Conservation (phyloP, 2,888 invertebrate species). For the Meganola albula region DNA sequence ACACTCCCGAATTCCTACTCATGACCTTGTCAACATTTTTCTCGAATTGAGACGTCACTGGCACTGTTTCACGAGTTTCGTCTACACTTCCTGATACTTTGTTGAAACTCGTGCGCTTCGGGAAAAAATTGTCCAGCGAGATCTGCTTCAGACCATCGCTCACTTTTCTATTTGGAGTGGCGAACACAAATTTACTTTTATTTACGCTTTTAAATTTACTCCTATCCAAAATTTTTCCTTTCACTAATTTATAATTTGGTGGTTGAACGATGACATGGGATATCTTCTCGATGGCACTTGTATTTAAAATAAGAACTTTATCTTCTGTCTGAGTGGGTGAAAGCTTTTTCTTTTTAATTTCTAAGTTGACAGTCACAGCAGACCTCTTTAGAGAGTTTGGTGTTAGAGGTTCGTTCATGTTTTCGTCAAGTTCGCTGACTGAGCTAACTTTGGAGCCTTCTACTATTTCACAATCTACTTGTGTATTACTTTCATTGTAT, state of each 20-base stretch:
- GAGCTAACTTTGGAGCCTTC: conserved; percentile 40
- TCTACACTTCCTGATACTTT: conserved; percentile 25
- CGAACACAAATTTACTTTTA: conserved; percentile 32
- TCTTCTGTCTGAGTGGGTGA: conserved; percentile 41
- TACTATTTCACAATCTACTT: conserved; percentile 48
- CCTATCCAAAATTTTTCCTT: conserved; percentile 46
- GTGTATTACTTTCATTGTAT: conserved; percentile 33
- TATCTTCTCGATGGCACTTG: conserved; percentile 63
- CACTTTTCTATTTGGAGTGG: conserved; percentile 39
- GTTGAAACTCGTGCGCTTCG: conserved; percentile 32
- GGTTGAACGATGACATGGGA: conserved; percentile 68
- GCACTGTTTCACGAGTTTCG: conserved; percentile 19
- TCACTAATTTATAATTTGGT: conserved; percentile 69
- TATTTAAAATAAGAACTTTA: conserved; percentile 72
- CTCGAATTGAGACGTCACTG: conserved; percentile 19
- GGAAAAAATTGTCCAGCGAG: conserved; percentile 48
- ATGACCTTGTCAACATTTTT: conserved; percentile 42
- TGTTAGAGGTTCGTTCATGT: conserved; percentile 34
- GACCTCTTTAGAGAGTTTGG: conserved; percentile 39
- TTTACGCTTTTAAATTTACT: conserved; percentile 40
- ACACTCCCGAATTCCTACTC: conserved; percentile 54
- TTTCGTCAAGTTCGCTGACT: conserved; percentile 38
- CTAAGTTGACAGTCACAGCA: conserved; percentile 53
- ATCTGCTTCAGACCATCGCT: conserved; percentile 45
- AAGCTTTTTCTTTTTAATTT: conserved; percentile 62